Conservation (phyloP, 2,113 vertebrate genomes). For the Oxyruncus cristatus region DNA sequence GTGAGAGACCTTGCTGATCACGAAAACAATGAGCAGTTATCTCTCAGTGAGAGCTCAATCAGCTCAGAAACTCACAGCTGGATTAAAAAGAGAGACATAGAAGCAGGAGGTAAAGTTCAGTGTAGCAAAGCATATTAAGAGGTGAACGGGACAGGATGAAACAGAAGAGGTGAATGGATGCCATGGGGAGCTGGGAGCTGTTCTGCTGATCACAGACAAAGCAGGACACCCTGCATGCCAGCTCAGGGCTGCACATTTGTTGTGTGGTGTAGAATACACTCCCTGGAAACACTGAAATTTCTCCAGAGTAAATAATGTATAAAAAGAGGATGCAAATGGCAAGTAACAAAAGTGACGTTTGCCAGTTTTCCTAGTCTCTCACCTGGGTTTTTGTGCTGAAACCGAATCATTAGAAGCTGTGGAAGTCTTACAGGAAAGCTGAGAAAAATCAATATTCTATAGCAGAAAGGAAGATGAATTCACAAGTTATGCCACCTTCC, state of each 20-base stretch:
- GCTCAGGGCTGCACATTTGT: background rate
- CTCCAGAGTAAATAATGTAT: background rate
- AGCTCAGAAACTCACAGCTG: slow-evolving; percentile 11
- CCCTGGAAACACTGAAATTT: background rate
- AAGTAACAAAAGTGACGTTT: background rate
- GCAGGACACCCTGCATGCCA: background rate
- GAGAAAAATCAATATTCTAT: background rate
- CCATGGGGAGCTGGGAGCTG: background rate
- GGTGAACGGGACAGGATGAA: background rate
- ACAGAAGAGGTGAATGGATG: background rate
- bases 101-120: slow-evolving; percentile 4
- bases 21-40: background rate
- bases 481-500: background rate
- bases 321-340: background rate
- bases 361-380: too few relatives aligned
- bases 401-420: background rate
- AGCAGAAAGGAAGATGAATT: background rate
- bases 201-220: background rate
- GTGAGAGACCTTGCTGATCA: background rate
- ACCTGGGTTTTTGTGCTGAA: background rate
- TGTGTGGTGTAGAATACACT: background rate
- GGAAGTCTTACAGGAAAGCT: background rate
- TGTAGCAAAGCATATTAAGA: background rate
- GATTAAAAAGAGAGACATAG: background rate
- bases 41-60: background rate